Evolutionary conservation across 2,888 invertebrate genomes (phyloP).

Genomic region (Pollenia angustigena): DNA sequence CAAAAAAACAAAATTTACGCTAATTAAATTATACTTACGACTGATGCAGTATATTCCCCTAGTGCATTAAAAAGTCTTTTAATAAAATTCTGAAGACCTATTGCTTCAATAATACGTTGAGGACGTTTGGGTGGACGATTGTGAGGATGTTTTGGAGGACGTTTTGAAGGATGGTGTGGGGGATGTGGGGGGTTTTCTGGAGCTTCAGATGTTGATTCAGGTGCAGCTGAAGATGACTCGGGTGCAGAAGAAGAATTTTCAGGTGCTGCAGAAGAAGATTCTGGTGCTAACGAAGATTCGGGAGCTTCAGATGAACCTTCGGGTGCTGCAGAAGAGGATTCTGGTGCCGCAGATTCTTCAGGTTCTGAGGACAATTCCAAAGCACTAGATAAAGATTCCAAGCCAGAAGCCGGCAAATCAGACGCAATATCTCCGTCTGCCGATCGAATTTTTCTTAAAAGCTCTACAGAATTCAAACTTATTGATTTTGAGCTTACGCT

Average conservation of each 20-base stretch:
- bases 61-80: too few species aligned
- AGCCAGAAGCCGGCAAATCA: not conserved
- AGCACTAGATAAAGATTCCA: not conserved
- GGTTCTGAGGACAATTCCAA: not conserved
- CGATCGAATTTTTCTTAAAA: not conserved
- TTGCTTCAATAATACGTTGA: not conserved
- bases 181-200: not conserved
- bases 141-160: not conserved
- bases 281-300: not conserved
- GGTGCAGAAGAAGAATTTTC: not conserved
- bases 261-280: not conserved
- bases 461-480: not conserved
- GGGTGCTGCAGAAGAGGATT: not conserved
- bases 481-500: constrained; percentile 44
- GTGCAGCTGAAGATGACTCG: not conserved
- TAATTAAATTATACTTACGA: not conserved
- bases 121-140: not conserved
- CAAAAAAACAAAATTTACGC: not conserved
- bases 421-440: not conserved
- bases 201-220: not conserved
- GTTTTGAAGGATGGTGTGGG: not conserved
- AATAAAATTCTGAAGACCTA: too few species aligned
- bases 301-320: not conserved
- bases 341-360: not conserved
- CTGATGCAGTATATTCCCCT: not conserved